phyloP scores from a whole-genome alignment of 2,888 invertebrate genomes.

The Ectropis crepuscularia region DNA sequence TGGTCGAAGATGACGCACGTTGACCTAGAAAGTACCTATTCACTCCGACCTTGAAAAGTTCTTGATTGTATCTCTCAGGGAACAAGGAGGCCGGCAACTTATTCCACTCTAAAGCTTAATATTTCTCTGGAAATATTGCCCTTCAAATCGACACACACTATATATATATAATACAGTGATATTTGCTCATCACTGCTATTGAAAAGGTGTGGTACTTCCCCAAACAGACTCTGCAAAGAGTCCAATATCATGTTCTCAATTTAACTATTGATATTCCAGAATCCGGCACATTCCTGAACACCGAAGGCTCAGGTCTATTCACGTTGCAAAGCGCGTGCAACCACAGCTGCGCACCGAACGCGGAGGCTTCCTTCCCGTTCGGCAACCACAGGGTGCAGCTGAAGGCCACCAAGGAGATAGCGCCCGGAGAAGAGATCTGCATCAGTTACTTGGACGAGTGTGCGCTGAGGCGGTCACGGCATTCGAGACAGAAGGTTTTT shows the following conservation, averaged over 20 bases:
- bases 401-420: slow-evolving; percentile 89
- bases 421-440: slow-evolving; percentile 93
- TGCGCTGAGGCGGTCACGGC: slow-evolving; percentile 90
- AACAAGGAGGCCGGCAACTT: too few species aligned
- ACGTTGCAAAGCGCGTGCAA: slow-evolving; percentile 94
- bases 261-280: slow-evolving; percentile 56
- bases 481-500: slow-evolving; percentile 92
- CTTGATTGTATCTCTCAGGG: too few species aligned
- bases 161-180: too few species aligned
- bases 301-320: slow-evolving; percentile 96
- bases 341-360: slow-evolving; percentile 96
- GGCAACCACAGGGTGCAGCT: slow-evolving; percentile 91
- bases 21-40: too few species aligned
- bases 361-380: slow-evolving; percentile 92
- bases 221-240: too few species aligned
- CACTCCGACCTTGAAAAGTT: too few species aligned
- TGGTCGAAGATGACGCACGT: too few species aligned
- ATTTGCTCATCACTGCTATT: too few species aligned
- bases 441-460: slow-evolving; percentile 97
- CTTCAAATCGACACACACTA: too few species aligned
- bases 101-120: too few species aligned
- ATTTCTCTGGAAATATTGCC: too few species aligned
- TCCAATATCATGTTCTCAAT: not conserved
- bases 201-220: too few species aligned
- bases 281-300: slow-evolving; percentile 93